Evolutionary conservation across 2,888 invertebrate species (phyloP), one percentile per base, ranked within the genome.

Genomic region (Capitulum mitella): DNA sequence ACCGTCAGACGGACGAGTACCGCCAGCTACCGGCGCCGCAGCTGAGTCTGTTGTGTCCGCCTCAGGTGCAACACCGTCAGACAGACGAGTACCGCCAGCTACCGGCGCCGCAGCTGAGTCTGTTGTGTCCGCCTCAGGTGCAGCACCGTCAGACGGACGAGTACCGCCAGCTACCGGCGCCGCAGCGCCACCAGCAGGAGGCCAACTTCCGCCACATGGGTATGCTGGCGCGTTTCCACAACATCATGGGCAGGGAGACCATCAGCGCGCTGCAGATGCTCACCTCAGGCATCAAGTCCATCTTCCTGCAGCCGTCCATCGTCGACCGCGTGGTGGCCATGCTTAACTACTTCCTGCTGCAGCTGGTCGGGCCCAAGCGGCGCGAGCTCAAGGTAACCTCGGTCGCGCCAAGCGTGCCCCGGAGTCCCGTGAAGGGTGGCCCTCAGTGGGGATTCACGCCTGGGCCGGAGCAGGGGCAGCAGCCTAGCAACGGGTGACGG

Each of bases 311-410:
- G 85, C 90, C 91, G 64, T 93, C 94, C 14, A 92, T 98, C 88
- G 95, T 96, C 1, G 96, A 97, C 85, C 89, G 97, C 46, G 92
- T 98, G 80, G 95, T 96, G 0, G 91, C 94, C 19, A 98, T 98
- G 97, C 89, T 98, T 79, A 98, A 98, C 87, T 97, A 97, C 86
- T 95, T 98, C 85, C 87, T 98, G 48, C 86, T 92, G 77, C 92
- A 95, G 85, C 87, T 98, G 80, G 97, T 95, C 22, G 95, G 95
- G 0, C 95, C 97, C 0, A 95, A 95, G 83, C 93, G 94, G 86
- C 93, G 93, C 83, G 94, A 94, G 84, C 92, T 97, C 80, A 96
- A 95, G 89, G 93, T 92, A n/a, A n/a, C n/a, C n/a, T n/a, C n/a
- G n/a, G n/a, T n/a, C n/a, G n/a, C n/a, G n/a, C n/a, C n/a, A n/a